Conservation (phyloP, 1,140 invertebrate genomes). For the Drosophila nasuta region DNA sequence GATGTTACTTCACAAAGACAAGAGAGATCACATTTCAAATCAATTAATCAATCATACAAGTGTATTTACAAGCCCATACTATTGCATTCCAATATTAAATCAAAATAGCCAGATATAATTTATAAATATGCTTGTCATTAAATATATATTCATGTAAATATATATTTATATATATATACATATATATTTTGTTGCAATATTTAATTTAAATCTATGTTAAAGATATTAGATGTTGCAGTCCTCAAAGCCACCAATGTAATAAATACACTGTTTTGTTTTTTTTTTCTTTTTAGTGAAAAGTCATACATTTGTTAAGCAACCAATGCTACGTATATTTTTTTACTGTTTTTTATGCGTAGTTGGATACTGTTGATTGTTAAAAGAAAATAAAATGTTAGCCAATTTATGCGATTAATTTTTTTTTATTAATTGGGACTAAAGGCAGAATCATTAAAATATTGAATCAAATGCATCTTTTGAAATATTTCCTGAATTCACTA, state of each 20-base stretch:
- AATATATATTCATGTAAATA: conserved; percentile 3
- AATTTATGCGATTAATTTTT: not conserved
- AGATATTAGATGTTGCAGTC: not conserved
- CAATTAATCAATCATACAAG: conserved; percentile 6
- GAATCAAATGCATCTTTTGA: too few species aligned
- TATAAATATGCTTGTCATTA: conserved; percentile 12
- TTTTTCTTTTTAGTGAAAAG: not conserved
- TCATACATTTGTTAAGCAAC: not conserved
- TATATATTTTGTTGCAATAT: conserved; percentile 18
- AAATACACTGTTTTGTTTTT: not conserved
- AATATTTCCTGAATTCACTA: too few species aligned
- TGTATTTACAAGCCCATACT: conserved; percentile 17
- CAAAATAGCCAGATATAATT: conserved; percentile 7
- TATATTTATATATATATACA: not conserved
- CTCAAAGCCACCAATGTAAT: not conserved
- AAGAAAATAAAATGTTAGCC: conserved; percentile 25
- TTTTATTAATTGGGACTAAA: too few species aligned
- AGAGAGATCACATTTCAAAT: not conserved
- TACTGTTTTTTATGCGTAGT: conserved; percentile 27
- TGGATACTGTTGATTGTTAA: conserved; percentile 17
- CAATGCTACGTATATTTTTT: conserved; percentile 27
- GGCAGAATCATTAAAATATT: too few species aligned
- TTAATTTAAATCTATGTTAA: conserved; percentile 1
- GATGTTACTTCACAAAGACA: not conserved
- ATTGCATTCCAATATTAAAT: conserved; percentile 31